Conservation (phyloP, 2,797 vertebrate genomes). For the Aldrovandia affinis region DNA sequence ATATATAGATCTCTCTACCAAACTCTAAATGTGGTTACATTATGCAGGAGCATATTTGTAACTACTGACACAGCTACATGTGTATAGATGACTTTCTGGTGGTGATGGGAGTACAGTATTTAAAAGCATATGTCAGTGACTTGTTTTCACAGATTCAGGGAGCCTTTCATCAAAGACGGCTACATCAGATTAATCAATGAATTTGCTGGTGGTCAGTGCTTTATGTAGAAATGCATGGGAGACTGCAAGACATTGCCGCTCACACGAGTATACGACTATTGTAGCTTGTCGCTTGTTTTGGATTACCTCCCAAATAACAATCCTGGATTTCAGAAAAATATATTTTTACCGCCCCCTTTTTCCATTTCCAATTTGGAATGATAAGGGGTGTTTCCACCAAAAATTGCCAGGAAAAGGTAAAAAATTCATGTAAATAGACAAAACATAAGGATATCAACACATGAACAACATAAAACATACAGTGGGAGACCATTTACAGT, state of each 20-base stretch:
- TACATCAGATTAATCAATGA: background rate
- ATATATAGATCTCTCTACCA: background rate
- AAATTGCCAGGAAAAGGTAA: too few relatives aligned
- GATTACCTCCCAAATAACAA: too few relatives aligned
- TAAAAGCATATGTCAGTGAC: background rate
- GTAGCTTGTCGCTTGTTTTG: background rate
- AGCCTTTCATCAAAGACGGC: background rate
- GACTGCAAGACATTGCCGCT: background rate
- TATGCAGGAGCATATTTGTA: background rate
- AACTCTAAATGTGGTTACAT: background rate
- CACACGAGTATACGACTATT: background rate
- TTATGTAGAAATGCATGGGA: background rate
- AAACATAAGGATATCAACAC: too few relatives aligned
- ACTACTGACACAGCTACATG: background rate
- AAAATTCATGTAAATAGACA: too few relatives aligned
- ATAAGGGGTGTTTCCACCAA: too few relatives aligned
- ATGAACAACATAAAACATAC: too few relatives aligned
- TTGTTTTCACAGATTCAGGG: background rate
- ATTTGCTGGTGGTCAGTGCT: background rate
- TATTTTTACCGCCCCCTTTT: too few relatives aligned
- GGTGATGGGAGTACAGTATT: background rate
- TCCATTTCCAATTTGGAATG: too few relatives aligned
- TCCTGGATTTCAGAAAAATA: background rate
- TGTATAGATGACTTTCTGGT: background rate
- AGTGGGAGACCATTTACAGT: too few relatives aligned